Evolutionary conservation across 2,888 invertebrate species (phyloP).

Genomic region (Chorisops tibialis): DNA sequence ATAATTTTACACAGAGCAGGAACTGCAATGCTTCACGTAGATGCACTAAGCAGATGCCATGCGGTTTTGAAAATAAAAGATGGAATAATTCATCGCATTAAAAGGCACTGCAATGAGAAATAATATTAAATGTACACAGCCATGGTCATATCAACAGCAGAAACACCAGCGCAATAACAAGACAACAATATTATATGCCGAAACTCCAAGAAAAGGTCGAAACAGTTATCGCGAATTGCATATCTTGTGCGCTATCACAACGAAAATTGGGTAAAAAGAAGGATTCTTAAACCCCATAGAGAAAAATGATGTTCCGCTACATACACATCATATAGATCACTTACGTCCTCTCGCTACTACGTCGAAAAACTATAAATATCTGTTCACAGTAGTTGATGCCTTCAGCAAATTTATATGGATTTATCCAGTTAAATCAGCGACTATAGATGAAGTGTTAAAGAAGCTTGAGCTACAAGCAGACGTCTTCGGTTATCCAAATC

Average conservation of each 20-base stretch:
- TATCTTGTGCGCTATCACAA: slow-evolving; percentile 19
- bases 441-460: slow-evolving; percentile 38
- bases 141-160: slow-evolving; percentile 42
- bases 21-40: background rate
- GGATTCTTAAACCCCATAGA: slow-evolving; percentile 32
- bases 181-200: slow-evolving; percentile 21
- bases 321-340: background rate
- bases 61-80: background rate
- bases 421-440: slow-evolving; percentile 38
- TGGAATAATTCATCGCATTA: background rate
- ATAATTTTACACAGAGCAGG: slow-evolving; percentile 13
- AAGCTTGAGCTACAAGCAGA: slow-evolving; percentile 39
- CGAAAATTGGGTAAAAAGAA: slow-evolving; percentile 38
- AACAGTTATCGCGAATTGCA: slow-evolving; percentile 17
- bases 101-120: slow-evolving; percentile 37
- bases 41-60: slow-evolving; percentile 13
- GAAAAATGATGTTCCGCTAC: slow-evolving; percentile 15
- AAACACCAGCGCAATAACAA: slow-evolving; percentile 34
- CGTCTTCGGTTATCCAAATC: slow-evolving; percentile 42
- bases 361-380: slow-evolving; percentile 38
- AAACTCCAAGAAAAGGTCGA: background rate
- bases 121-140: slow-evolving; percentile 36
- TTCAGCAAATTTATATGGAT: slow-evolving; percentile 44
- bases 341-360: background rate
- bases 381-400: slow-evolving; percentile 41